phyloP scores from a whole-genome alignment of 53 echinoderm and acorn worm genomes.

The Stichopus horrens region DNA sequence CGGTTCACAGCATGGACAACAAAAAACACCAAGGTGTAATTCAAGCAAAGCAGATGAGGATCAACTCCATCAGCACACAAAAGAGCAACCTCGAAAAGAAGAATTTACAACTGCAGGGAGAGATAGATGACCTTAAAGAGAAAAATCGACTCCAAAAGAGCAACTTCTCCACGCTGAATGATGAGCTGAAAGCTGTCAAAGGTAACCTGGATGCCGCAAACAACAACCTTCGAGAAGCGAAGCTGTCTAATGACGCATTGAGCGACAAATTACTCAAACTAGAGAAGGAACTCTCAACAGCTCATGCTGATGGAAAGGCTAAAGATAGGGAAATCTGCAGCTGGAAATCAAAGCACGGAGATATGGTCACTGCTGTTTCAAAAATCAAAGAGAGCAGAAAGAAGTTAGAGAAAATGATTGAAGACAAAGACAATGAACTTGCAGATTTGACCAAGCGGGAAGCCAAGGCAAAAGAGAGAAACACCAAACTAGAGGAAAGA shows the following conservation, averaged over 20 bases:
- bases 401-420: background rate
- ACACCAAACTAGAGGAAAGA: background rate
- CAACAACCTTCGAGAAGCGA: background rate
- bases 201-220: background rate
- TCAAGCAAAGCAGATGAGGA: background rate
- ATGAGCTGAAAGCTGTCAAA: background rate
- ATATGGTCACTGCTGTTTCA: slow-evolving; percentile 2
- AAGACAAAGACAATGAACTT: background rate
- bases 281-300: background rate
- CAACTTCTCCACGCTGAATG: background rate
- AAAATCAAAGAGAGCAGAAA: background rate
- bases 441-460: background rate
- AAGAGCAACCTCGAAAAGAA: background rate
- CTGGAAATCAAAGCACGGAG: slow-evolving; percentile 1
- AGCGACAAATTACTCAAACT: background rate
- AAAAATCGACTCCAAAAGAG: background rate
- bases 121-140: background rate
- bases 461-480: background rate
- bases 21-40: background rate
- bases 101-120: background rate
- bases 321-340: background rate
- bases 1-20: background rate
- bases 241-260: background rate
- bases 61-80: background rate
- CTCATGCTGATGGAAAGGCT: background rate